These are phyloP conservation scores for Cryptoblepharus egeriae DNA, from an alignment of 2,797 vertebrate species.

Conservation along the genomic window DNA sequence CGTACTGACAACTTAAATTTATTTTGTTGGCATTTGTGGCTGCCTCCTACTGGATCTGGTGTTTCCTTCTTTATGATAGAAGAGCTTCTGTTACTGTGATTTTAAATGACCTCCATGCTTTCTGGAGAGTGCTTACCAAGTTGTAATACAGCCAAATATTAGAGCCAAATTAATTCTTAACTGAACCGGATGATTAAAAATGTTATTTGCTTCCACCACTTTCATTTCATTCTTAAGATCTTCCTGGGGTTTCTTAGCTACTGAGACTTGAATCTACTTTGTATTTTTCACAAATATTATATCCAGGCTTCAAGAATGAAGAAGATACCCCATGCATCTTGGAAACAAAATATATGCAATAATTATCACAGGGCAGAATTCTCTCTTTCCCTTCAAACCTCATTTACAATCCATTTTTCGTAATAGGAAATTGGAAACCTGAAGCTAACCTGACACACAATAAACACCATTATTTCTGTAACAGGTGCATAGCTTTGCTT, in stretches of 20 bases:
- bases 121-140: too few relatives aligned
- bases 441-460: background rate
- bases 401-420: constrained; percentile 23
- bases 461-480: constrained; percentile 11
- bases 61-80: too few relatives aligned
- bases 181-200: background rate
- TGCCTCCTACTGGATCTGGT: too few relatives aligned
- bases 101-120: too few relatives aligned
- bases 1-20: too few relatives aligned
- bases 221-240: background rate
- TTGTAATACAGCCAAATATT: too few relatives aligned
- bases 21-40: too few relatives aligned
- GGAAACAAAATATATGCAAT: background rate
- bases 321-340: background rate
- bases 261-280: background rate
- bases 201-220: too few relatives aligned
- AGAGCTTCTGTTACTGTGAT: too few relatives aligned
- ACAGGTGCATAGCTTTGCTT: constrained; percentile 5
- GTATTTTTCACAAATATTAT: background rate
- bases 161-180: background rate
- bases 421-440: constrained; percentile 19
- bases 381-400: background rate
- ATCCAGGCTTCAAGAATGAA: background rate
- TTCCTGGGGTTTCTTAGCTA: background rate
- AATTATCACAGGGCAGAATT: background rate